phyloP scores from a whole-genome alignment of 2,888 invertebrate genomes.

The Ophion costatus region DNA sequence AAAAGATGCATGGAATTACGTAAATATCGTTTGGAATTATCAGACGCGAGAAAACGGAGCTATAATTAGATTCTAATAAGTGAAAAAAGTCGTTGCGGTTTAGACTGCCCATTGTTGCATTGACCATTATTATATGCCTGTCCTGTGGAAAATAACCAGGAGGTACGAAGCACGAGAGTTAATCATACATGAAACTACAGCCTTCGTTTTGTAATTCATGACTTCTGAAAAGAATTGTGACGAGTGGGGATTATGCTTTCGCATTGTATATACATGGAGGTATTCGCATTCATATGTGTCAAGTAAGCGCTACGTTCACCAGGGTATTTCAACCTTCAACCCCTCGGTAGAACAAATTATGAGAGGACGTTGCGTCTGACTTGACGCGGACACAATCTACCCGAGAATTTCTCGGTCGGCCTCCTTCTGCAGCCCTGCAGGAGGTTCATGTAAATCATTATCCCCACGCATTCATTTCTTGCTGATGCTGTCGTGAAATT shows the following conservation, averaged over 20 bases:
- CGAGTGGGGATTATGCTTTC: background rate
- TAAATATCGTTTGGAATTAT: background rate
- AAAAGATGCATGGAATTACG: background rate
- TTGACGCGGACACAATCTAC: conserved; percentile 46
- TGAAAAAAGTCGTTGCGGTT: background rate
- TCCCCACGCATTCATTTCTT: too few relatives aligned
- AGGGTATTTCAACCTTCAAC: background rate
- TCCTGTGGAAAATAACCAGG: conserved; percentile 30
- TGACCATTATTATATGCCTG: background rate
- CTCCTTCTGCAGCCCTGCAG: background rate
- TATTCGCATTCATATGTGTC: background rate
- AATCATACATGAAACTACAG: conserved; percentile 22
- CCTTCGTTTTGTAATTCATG: conserved; percentile 32
- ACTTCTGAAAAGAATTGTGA: conserved; percentile 19
- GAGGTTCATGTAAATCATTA: background rate
- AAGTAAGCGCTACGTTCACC: background rate
- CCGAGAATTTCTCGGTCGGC: conserved; percentile 42
- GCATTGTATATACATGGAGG: conserved; percentile 1
- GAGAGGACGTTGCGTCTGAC: conserved; percentile 37
- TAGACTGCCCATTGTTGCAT: background rate
- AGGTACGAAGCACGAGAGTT: background rate
- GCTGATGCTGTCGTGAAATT: too few relatives aligned
- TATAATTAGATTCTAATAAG: conserved; percentile 22
- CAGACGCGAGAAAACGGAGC: conserved; percentile 2
- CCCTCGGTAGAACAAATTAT: too few relatives aligned